Evolutionary conservation across 2,888 invertebrate genomes (phyloP), one percentile per base, ranked within the genome.

Genomic region (Bhutanitis thaidina): DNA sequence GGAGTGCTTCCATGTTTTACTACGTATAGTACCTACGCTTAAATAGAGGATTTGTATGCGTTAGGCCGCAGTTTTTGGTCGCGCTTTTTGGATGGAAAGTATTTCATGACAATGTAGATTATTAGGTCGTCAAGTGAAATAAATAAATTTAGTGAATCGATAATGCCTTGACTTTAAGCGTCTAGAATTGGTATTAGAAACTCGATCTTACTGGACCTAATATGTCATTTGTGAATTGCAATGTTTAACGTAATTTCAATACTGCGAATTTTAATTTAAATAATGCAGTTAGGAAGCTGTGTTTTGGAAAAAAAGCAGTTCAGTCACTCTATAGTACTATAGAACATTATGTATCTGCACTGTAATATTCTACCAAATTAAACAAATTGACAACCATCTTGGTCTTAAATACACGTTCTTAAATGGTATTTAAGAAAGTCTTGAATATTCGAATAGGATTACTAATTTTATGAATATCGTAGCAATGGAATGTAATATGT

Each of bases 1-100:
- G 80, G 76, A 80, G 88, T 88, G 88, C 88, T 88, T 88, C 88
- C 88, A 88, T 78, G 79, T 86, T 87, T 81, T 86, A 86, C 77
- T 77, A 81, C 73, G 72, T 80, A 76, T 80, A 73, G 27, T 27
- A 27, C 27, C 7, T 62, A 70, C 60, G 73, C 76, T 78, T 79
- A 80, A 81, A 78, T 83, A 74, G 32, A 80, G 67, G 69, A 77
- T 77, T 82, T 83, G 80, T 82, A 81, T 70, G 71, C 73, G 66
- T 62, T 67, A 69, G 71, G 62, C 59, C 60, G 13, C 12, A 12
- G 69, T 68, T 61, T 65, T 64, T 66, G 68, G 67, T 69, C 66
- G 70, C 74, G 75, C 76, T 76, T 80, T 64, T 65, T 68, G 69
- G 69, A 77, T 72, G 74, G 82, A 84, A 80, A 85, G 80, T 84